Percentiles rank a stretch among this genome's conserved stretches.
Conservation (phyloP, 1,140 invertebrate species). For the Acromyrmex heyeri region DNA sequence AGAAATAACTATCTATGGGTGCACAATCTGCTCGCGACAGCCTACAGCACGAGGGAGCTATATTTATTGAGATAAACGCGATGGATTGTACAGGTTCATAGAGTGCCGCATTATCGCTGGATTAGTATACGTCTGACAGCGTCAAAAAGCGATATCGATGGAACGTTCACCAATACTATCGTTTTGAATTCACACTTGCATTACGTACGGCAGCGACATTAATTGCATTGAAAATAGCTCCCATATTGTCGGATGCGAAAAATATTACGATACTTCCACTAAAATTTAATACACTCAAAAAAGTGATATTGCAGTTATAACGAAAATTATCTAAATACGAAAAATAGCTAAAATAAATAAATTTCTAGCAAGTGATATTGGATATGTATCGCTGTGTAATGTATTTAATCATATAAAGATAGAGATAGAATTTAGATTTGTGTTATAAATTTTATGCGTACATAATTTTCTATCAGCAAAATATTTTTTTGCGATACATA, state of each 20-base stretch:
- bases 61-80: conserved; percentile 64
- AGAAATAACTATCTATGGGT: conserved; percentile 64
- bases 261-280: neutral
- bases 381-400: too few species aligned
- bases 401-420: too few species aligned
- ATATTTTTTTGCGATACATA: too few species aligned
- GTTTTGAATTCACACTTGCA: conserved; percentile 38
- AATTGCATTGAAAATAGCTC: conserved; percentile 20
- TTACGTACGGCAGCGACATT: conserved; percentile 14
- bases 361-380: too few species aligned
- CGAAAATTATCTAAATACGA: too few species aligned
- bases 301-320: too few species aligned
- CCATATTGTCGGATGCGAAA: neutral
- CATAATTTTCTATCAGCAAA: too few species aligned
- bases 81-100: conserved; percentile 53
- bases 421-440: too few species aligned
- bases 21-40: conserved; percentile 59
- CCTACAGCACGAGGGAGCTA: conserved; percentile 31
- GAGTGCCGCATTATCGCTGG: conserved; percentile 41
- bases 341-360: too few species aligned
- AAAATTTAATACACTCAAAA: conserved; percentile 12
- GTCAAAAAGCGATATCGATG: conserved; percentile 56
- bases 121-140: conserved; percentile 42
- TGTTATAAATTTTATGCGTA: too few species aligned
- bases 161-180: neutral